Conservation (phyloP, 1,140 invertebrate species). For the Diorhabda sublineata region DNA sequence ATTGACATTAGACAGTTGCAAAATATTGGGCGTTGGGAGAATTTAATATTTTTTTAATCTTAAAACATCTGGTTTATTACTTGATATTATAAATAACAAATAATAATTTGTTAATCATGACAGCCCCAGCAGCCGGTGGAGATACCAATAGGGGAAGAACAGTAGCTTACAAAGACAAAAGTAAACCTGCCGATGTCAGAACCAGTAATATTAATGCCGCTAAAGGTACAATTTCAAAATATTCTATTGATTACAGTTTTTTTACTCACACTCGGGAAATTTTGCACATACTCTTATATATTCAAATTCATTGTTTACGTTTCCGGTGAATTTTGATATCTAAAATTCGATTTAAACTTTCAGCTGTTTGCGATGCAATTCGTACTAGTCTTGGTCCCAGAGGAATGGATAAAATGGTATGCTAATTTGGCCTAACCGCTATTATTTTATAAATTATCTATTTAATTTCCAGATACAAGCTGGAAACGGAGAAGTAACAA, state of each 20-base stretch:
- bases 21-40: background rate
- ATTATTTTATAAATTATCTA: background rate
- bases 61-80: background rate
- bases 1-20: background rate
- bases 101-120: constrained; percentile 41
- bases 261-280: too few species aligned
- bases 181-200: constrained; percentile 91
- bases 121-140: constrained; percentile 39
- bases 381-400: constrained; percentile 95
- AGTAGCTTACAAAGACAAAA: constrained; percentile 78
- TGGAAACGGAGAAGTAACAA: constrained; percentile 96
- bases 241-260: background rate
- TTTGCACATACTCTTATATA: too few species aligned
- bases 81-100: constrained; percentile 13
- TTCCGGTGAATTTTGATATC: background rate
- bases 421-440: background rate
- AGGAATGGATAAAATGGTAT: constrained; percentile 99
- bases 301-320: background rate
- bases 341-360: constrained; percentile 44
- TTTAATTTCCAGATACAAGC: constrained; percentile 81
- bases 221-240: constrained; percentile 70
- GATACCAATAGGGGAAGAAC: constrained; percentile 43
- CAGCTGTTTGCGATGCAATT: constrained; percentile 97
- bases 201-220: constrained; percentile 95
- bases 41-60: constrained; percentile 4